Conservation (phyloP, 1,140 invertebrate species). For the Solenopsis fugax region DNA sequence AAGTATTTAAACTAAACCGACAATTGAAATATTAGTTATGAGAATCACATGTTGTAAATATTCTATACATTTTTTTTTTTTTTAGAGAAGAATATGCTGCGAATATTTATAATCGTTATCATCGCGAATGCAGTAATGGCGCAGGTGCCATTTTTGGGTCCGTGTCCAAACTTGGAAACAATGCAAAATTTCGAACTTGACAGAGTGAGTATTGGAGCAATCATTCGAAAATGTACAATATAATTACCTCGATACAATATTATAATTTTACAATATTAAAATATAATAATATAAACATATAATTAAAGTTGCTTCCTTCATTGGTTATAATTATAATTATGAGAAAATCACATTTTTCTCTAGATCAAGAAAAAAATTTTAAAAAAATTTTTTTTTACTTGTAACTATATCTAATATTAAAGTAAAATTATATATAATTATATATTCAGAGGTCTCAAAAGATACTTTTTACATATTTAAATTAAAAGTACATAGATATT, state of each 20-base stretch:
- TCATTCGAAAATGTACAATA: not conserved
- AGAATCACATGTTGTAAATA: not conserved
- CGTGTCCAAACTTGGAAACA: conserved; percentile 89
- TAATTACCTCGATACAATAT: not conserved
- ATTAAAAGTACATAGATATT: not conserved
- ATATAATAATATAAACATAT: not conserved
- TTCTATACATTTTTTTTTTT: not conserved
- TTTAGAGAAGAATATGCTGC: conserved; percentile 48
- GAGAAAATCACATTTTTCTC: not conserved
- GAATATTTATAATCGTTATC: conserved; percentile 55
- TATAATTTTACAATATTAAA: not conserved
- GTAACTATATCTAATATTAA: not conserved
- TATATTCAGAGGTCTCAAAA: not conserved
- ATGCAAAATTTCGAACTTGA: conserved; percentile 88
- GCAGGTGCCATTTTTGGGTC: conserved; percentile 89
- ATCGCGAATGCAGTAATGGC: conserved; percentile 70
- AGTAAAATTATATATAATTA: not conserved
- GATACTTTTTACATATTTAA: not conserved
- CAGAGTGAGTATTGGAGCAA: conserved; percentile 84
- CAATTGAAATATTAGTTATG: too few species aligned
- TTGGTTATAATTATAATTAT: not conserved
- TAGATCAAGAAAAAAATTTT: not conserved
- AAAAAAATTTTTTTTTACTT: not conserved
- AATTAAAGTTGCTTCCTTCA: not conserved
- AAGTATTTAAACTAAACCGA: too few species aligned